Conservation (phyloP, 92 coral and sea anemone species). For the Anthopleura xanthogrammica region DNA sequence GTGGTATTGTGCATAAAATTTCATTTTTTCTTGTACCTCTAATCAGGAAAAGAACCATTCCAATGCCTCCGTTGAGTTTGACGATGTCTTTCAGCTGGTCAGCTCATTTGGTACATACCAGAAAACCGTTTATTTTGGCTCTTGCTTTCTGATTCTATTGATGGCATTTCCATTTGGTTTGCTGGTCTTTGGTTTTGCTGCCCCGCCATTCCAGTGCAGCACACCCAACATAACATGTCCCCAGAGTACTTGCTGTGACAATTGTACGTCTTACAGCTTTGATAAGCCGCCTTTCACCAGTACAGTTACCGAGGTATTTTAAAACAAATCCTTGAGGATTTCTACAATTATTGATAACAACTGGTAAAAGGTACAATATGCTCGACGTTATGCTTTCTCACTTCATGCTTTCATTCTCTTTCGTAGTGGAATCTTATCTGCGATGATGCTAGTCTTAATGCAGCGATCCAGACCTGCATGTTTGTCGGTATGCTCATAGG, state of each 20-base stretch:
- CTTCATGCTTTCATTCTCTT: background rate
- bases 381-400: background rate
- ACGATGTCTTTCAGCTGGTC: slow-evolving; percentile 39
- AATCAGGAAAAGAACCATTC: background rate
- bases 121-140: slow-evolving; percentile 42
- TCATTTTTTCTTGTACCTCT: too few species aligned
- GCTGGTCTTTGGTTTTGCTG: slow-evolving; percentile 46
- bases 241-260: slow-evolving; percentile 23
- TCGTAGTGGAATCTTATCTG: slow-evolving; percentile 60
- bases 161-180: slow-evolving; percentile 35
- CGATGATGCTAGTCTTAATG: slow-evolving; percentile 42
- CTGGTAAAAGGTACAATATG: too few species aligned
- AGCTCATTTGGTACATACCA: slow-evolving; percentile 55
- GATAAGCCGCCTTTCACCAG: slow-evolving; percentile 40
- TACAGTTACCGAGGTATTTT: slow-evolving; percentile 37
- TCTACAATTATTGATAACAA: too few species aligned
- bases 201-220: slow-evolving; percentile 39
- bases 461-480: slow-evolving; percentile 48
- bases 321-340: too few species aligned
- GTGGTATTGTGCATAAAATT: too few species aligned
- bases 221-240: slow-evolving; percentile 21
- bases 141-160: slow-evolving; percentile 33
- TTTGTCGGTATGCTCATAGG: slow-evolving; percentile 63
- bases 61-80: slow-evolving; percentile 20
- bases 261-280: slow-evolving; percentile 36